These are phyloP conservation scores for Philaenus spumarius DNA, from an alignment of 1,140 invertebrate genomes.

Conservation along the genomic window DNA sequence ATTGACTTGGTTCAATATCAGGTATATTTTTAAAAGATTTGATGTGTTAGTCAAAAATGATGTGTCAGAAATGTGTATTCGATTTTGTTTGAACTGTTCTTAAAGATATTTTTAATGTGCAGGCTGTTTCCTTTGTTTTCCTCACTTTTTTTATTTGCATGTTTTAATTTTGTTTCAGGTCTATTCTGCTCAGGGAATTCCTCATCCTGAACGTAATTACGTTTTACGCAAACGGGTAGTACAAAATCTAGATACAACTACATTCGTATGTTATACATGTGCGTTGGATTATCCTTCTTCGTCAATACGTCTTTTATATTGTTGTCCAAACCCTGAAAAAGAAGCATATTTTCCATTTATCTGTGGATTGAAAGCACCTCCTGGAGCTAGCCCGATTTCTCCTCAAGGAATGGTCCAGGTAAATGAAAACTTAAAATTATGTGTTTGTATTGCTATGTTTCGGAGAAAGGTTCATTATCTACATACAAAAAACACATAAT, in stretches of 20 bases:
- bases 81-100: too few relatives aligned
- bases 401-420: slow-evolving; percentile 55
- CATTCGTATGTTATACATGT: slow-evolving; percentile 85
- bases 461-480: too few relatives aligned
- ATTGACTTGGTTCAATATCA: too few relatives aligned
- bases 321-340: slow-evolving; percentile 71
- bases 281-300: slow-evolving; percentile 68
- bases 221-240: slow-evolving; percentile 65
- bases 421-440: slow-evolving; percentile 12
- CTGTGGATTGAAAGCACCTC: slow-evolving; percentile 63
- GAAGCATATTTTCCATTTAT: slow-evolving; percentile 87
- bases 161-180: slow-evolving; percentile 43
- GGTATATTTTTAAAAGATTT: too few relatives aligned
- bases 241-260: slow-evolving; percentile 55
- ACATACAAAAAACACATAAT: too few relatives aligned
- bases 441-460: too few relatives aligned
- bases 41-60: too few relatives aligned
- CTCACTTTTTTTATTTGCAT: too few relatives aligned
- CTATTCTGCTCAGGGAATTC: slow-evolving; percentile 54
- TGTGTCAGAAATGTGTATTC: too few relatives aligned
- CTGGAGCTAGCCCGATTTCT: slow-evolving; percentile 76
- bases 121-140: too few relatives aligned
- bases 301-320: slow-evolving; percentile 67
- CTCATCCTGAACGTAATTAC: slow-evolving; percentile 70
- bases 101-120: too few relatives aligned